Evolutionary conservation across 2,888 invertebrate species (phyloP), one percentile per base, ranked within the genome.

Genomic region (Tanytarsus gracilentus): DNA sequence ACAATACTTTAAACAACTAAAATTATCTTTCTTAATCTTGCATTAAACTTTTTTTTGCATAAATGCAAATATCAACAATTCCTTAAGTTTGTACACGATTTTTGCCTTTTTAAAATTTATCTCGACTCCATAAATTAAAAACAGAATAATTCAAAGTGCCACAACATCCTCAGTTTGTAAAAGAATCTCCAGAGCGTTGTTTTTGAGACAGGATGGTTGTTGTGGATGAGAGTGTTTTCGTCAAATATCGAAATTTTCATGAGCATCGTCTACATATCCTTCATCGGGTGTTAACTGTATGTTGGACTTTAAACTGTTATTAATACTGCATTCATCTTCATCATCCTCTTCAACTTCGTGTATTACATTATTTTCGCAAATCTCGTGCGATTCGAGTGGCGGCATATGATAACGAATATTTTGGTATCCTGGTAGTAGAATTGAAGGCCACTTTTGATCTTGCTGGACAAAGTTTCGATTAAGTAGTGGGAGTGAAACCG

Each of bases 221-320:
- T 44, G 33, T 5, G 9, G 26, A n/a, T 58, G 14, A 18, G 30
- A 18, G 16, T 21, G n/a, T 16, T 58, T 69, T 64, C 70, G 83
- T 84, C 83, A 84, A 75, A 84, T 84, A 69, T 84, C 85, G 67
- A 82, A 79, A 63, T 82, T 80, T 68, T 80, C 80, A 53, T 75
- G 77, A 26, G 75, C 78, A 66, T 89, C 90, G 36, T 89, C 90
- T 60, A 88, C 90, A 72, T 90, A 90, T 16, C 89, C 90, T 73
- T 90, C 90, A 70, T 90, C 90, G 33, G 89, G 88, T 72, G 88
- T 89, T n/a, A 68, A 89, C 89, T 16, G 86, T 85, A 66, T 78
- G 66, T n/a, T 75, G 75, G 51, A 72, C 72, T 36, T 70, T 70
- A 56, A 75, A 66, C 64, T 75, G 73, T 65, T 66, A 76, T 77